Percentiles rank a stretch among this genome's conserved stretches.
phyloP scores from a whole-genome alignment of 2,888 invertebrate species.

The Elysia crispata region DNA sequence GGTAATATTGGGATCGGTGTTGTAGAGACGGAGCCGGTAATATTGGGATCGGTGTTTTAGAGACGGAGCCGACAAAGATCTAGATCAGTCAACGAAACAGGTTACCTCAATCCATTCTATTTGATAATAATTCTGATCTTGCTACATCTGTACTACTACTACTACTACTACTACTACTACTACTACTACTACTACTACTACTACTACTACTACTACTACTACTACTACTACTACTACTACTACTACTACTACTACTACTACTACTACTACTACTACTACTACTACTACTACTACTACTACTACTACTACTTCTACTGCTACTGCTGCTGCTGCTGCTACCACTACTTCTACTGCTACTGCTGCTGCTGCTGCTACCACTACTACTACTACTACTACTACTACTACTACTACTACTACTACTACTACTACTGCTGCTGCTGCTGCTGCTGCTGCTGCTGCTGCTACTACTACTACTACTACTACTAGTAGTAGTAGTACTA shows the following conservation, averaged over 20 bases:
- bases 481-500: background rate
- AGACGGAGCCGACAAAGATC: too few species aligned
- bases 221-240: conserved; percentile 26
- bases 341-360: background rate
- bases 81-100: too few species aligned
- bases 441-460: conserved; percentile 13
- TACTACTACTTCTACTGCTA: background rate
- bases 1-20: too few species aligned
- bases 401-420: conserved; percentile 24
- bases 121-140: too few species aligned
- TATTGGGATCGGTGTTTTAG: too few species aligned
- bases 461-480: conserved; percentile 7
- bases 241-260: background rate
- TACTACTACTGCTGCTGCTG: conserved; percentile 17
- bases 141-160: conserved; percentile 20
- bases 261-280: background rate
- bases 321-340: background rate
- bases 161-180: conserved; percentile 33
- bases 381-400: conserved; percentile 25
- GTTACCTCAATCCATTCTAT: too few species aligned
- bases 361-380: background rate
- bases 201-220: conserved; percentile 33
- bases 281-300: background rate
- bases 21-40: too few species aligned
- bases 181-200: conserved; percentile 34